These are phyloP conservation scores for Zapus hudsonius DNA, from an alignment of 2,113 vertebrate genomes.

Conservation along the genomic window DNA sequence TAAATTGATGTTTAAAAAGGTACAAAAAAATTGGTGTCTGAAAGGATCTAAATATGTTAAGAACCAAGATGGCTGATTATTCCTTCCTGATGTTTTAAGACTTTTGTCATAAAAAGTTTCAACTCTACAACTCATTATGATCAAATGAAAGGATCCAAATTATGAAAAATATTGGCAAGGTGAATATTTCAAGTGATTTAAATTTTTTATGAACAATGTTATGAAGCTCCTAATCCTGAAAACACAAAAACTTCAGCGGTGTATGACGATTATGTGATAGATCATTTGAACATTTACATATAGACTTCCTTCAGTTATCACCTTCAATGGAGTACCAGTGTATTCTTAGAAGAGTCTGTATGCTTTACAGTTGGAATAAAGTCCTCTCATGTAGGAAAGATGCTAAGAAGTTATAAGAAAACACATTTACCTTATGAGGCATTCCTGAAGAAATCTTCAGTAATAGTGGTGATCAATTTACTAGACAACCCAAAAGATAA, in stretches of 20 bases:
- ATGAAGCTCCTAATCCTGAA: background rate
- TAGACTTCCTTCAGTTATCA: background rate
- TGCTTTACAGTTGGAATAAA: background rate
- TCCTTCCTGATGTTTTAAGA: background rate
- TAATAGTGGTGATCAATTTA: background rate
- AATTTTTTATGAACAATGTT: background rate
- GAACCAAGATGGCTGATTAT: background rate
- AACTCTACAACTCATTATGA: background rate
- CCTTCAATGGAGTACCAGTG: background rate
- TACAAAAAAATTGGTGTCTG: background rate
- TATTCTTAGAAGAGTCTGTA: background rate
- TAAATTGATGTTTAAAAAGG: too few relatives aligned
- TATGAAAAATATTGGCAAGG: background rate
- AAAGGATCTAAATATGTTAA: background rate
- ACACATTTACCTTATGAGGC: too few relatives aligned
- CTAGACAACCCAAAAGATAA: background rate
- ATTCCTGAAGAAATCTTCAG: background rate
- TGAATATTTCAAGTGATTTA: background rate
- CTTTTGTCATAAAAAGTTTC: background rate
- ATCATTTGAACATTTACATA: background rate
- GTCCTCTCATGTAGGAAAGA: background rate
- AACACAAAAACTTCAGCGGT: background rate
- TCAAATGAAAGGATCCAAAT: background rate
- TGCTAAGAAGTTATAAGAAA: background rate
- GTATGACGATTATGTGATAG: background rate